phyloP scores from a whole-genome alignment of 2,888 invertebrate genomes.

The Pandemis cinnamomeana region DNA sequence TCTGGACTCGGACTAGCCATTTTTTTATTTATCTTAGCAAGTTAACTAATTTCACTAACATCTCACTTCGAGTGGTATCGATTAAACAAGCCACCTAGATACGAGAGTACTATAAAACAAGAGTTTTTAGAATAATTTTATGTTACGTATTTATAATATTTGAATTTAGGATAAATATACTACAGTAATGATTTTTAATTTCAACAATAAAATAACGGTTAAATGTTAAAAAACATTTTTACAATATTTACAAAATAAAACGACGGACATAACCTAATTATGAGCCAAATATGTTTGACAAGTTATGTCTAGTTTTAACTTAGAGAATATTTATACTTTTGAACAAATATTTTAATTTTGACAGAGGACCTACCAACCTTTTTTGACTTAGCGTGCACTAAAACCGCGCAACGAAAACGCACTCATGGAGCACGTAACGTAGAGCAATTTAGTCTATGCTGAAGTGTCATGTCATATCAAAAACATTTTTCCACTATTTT shows the following conservation, averaged over 20 bases:
- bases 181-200: background rate
- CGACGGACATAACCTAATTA: slow-evolving; percentile 44
- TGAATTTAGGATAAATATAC: slow-evolving; percentile 14
- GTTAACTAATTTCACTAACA: background rate
- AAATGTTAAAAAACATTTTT: slow-evolving; percentile 35
- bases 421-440: slow-evolving; percentile 37
- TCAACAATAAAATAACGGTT: slow-evolving; percentile 14
- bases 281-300: slow-evolving; percentile 37
- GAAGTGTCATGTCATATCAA: slow-evolving; percentile 75
- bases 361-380: background rate
- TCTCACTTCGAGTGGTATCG: slow-evolving; percentile 36
- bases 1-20: slow-evolving; percentile 74
- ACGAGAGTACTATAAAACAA: slow-evolving; percentile 30
- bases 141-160: slow-evolving; percentile 35
- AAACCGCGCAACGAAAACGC: slow-evolving; percentile 29
- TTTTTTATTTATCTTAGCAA: slow-evolving; percentile 39
- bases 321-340: background rate
- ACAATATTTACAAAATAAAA: slow-evolving; percentile 48
- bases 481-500: slow-evolving; percentile 70
- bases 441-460: slow-evolving; percentile 47
- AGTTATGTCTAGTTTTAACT: background rate
- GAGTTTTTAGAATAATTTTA: slow-evolving; percentile 23
- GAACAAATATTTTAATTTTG: slow-evolving; percentile 46
- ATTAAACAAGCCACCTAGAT: slow-evolving; percentile 60
- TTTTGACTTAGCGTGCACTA: background rate